Percentiles rank a stretch among this genome's conserved stretches.
Evolutionary conservation across 2,888 invertebrate genomes (phyloP).

Genomic region (Ophraella communa): DNA sequence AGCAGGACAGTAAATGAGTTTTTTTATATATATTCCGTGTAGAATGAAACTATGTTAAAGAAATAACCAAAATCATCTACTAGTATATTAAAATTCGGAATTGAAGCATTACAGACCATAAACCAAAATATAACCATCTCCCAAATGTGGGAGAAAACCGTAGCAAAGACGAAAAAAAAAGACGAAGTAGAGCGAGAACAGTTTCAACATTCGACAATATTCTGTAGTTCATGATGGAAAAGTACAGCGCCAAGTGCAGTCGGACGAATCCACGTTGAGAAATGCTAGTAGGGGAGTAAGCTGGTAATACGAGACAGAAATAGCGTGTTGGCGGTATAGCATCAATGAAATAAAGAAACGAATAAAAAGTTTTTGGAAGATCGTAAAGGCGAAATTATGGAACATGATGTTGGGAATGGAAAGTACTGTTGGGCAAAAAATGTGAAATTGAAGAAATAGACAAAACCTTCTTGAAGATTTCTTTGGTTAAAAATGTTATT

Average conservation of each 20-base stretch:
- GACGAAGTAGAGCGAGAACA: slow-evolving; percentile 3
- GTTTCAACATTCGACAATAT: slow-evolving; percentile 18
- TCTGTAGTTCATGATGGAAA: slow-evolving; percentile 26
- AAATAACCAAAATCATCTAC: too few species aligned
- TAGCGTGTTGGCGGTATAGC: slow-evolving; percentile 23
- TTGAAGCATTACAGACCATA: not conserved
- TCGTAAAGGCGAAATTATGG: not conserved
- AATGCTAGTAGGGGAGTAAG: slow-evolving; percentile 24
- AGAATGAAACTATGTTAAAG: too few species aligned
- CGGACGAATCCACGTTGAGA: slow-evolving; percentile 31
- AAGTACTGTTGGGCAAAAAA: not conserved
- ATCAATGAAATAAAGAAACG: slow-evolving; percentile 3
- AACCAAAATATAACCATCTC: not conserved
- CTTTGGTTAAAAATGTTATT: not conserved
- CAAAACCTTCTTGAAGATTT: not conserved
- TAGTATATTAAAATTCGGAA: not conserved
- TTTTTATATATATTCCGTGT: too few species aligned
- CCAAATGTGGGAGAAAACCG: not conserved
- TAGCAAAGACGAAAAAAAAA: slow-evolving; percentile 8
- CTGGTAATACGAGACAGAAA: slow-evolving; percentile 31
- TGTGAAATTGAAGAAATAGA: not conserved
- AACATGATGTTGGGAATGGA: not conserved
- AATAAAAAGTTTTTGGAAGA: not conserved
- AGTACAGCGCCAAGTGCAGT: slow-evolving; percentile 24
- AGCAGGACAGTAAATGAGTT: too few species aligned